A percentile compares a stretch with the other conserved stretches of the same genome.
These are phyloP conservation scores for Bombus confusus DNA, from an alignment of 1,140 invertebrate species.

Conservation along the genomic window DNA sequence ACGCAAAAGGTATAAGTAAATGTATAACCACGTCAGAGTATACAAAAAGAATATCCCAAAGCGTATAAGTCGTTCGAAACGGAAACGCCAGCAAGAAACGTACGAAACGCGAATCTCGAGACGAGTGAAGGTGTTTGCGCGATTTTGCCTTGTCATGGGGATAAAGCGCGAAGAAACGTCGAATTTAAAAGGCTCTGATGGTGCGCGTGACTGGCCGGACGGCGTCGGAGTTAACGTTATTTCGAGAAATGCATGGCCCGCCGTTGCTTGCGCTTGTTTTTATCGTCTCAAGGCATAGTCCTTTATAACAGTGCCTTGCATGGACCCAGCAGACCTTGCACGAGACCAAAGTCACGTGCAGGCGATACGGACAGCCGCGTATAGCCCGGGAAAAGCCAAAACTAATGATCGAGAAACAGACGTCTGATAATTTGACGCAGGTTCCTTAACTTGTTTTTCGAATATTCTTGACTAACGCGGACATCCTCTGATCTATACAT, in stretches of 20 bases:
- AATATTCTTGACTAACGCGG: neutral
- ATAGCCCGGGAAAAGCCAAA: neutral
- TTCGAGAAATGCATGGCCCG: conserved; percentile 25
- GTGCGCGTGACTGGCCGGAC: conserved; percentile 50
- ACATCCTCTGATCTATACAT: no score
- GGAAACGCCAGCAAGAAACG: no score
- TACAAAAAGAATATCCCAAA: neutral
- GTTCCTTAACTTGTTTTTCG: conserved; percentile 5
- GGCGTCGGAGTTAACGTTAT: conserved; percentile 61
- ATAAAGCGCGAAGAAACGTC: conserved; percentile 18
- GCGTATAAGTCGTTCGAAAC: neutral
- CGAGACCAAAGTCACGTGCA: conserved; percentile 40
- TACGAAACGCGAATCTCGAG: neutral
- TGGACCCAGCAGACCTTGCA: neutral
- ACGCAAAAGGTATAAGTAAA: neutral
- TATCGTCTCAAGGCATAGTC: conserved; percentile 35
- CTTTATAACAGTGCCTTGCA: conserved; percentile 3
- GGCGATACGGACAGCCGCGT: conserved; percentile 8
- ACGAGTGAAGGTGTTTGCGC: conserved; percentile 8
- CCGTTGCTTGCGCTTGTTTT: conserved; percentile 19
- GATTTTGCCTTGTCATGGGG: neutral
- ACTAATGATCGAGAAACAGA: conserved; percentile 18
- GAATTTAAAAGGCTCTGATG: conserved; percentile 42
- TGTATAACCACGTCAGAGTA: neutral
- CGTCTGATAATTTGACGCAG: neutral